Percentiles rank a stretch among this genome's conserved stretches.
Evolutionary conservation across 2,888 invertebrate species (phyloP).

Genomic region (Mactromeris polynyma): DNA sequence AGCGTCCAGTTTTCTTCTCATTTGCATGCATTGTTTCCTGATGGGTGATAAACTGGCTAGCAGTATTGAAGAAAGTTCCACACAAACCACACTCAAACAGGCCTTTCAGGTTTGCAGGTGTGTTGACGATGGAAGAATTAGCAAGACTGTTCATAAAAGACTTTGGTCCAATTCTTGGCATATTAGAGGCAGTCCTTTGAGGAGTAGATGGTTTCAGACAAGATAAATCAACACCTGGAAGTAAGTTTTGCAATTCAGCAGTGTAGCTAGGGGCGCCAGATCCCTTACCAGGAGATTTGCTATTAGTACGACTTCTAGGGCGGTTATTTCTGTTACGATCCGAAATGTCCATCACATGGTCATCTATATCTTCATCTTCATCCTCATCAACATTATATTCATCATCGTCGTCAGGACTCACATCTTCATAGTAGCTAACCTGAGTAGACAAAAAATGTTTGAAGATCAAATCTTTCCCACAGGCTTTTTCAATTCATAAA

Average conservation of each 20-base stretch:
- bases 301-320: constrained; percentile 4
- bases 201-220: constrained; percentile 20
- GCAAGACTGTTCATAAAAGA: constrained; percentile 1
- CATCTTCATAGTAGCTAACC: constrained; percentile 67
- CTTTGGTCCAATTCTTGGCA: constrained; percentile 21
- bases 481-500: too few relatives aligned
- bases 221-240: constrained; percentile 39
- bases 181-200: not conserved
- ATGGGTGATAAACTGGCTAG: constrained; percentile 62
- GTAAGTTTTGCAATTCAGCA: constrained; percentile 41
- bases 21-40: constrained; percentile 49
- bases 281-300: not conserved
- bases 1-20: constrained; percentile 37
- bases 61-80: constrained; percentile 66
- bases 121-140: not conserved
- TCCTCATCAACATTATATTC: constrained; percentile 57
- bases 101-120: constrained; percentile 48
- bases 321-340: not conserved
- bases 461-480: too few relatives aligned
- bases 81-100: constrained; percentile 68
- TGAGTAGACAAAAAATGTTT: constrained; percentile 19
- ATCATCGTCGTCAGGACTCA: constrained; percentile 52
- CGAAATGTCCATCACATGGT: constrained; percentile 47
- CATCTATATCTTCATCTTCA: constrained; percentile 52
- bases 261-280: constrained; percentile 31